Conservation (phyloP, 2,113 vertebrate genomes). For the Mormyrus lacerda region DNA sequence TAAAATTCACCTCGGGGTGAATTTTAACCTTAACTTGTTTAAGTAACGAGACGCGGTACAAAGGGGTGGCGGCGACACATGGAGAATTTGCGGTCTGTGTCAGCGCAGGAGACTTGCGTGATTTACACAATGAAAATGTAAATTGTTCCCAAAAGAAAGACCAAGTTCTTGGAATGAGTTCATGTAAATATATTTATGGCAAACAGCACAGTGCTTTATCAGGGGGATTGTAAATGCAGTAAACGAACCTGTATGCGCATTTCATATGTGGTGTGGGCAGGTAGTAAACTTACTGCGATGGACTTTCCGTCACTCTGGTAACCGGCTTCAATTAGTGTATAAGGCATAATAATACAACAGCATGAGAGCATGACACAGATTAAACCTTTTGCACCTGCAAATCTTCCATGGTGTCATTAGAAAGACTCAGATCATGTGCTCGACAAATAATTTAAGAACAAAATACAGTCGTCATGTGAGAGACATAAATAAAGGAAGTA, state of each 20-base stretch:
- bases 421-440: neutral
- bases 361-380: neutral
- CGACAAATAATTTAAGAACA: neutral
- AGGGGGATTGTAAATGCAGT: neutral
- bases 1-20: neutral
- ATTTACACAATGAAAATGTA: neutral
- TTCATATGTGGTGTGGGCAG: neutral
- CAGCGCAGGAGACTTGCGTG: neutral
- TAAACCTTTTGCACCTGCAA: neutral
- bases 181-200: neutral
- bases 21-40: neutral
- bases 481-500: neutral
- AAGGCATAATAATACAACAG: neutral
- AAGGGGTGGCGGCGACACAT: neutral
- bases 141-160: conserved; percentile 3
- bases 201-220: neutral
- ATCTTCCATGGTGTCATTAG: neutral
- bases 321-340: neutral
- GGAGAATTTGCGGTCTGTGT: neutral
- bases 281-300: neutral
- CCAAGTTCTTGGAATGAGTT: neutral
- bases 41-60: neutral
- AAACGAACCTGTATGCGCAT: neutral
- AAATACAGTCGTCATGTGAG: neutral
- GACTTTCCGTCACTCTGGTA: neutral